A percentile compares a stretch with the other conserved stretches of the same genome.
Conservation (phyloP, 2,113 vertebrate genomes). For the Apteryx owenii region DNA sequence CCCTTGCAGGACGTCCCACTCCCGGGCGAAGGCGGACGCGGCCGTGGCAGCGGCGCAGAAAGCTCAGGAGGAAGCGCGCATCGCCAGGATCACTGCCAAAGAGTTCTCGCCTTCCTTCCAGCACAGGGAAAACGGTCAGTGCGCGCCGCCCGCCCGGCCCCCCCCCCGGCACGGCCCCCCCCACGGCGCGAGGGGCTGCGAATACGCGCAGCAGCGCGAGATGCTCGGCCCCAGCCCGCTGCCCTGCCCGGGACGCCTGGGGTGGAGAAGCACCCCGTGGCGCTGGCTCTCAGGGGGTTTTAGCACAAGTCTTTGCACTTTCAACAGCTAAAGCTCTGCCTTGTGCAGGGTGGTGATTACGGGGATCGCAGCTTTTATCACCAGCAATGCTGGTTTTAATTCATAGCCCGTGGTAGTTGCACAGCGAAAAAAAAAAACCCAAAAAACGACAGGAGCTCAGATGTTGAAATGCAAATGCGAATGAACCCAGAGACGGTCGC, state of each 20-base stretch:
- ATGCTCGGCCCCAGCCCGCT: no score
- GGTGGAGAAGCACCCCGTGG: no score
- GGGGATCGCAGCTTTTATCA: no score
- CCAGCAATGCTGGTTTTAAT: no score
- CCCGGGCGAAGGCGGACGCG: constrained; percentile 92
- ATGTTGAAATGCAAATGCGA: background rate
- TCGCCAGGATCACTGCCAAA: constrained; percentile 97
- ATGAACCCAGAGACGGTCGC: background rate
- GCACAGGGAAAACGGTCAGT: constrained; percentile 95
- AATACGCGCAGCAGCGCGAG: no score
- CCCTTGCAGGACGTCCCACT: constrained; percentile 90
- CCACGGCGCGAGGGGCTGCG: no score
- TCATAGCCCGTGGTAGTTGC: fast-evolving
- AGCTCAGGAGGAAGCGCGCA: constrained; percentile 91
- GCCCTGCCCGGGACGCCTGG: no score
- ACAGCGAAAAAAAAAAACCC: background rate
- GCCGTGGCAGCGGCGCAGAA: constrained; percentile 91
- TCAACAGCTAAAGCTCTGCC: no score
- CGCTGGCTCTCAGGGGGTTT: no score
- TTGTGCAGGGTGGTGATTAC: no score
- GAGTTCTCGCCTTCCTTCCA: constrained; percentile 98
- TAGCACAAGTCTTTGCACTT: no score
- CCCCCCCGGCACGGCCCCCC: background rate
- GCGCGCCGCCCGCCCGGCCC: fast-evolving
- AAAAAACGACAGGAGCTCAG: background rate